Percentiles rank a stretch among this genome's conserved stretches.
Evolutionary conservation across 1,140 invertebrate genomes (phyloP).

Genomic region (Subanguina moxae): DNA sequence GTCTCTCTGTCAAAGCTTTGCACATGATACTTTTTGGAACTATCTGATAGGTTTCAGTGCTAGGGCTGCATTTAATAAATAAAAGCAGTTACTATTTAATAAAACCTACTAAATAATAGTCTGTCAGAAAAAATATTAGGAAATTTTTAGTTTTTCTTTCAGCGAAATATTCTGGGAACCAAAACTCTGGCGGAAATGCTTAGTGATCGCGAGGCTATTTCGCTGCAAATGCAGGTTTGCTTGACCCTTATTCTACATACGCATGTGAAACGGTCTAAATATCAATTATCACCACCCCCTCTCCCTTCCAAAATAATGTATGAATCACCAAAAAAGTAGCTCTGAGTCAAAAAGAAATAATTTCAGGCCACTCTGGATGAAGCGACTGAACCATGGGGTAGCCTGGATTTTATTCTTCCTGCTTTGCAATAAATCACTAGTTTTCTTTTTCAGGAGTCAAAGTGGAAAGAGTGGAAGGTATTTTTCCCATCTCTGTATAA

Average conservation of each 20-base stretch:
- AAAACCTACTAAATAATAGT: neutral
- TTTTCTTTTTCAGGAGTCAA: constrained; percentile 63
- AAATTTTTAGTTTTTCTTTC: too few species aligned
- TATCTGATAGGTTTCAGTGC: too few species aligned
- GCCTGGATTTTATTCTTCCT: neutral
- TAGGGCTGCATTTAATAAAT: too few species aligned
- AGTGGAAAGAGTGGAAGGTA: constrained; percentile 82
- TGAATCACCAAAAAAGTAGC: constrained; percentile 17
- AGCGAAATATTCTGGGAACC: constrained; percentile 67
- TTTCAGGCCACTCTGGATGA: constrained; percentile 69
- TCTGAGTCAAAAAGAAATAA: too few species aligned
- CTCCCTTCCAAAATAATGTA: too few species aligned
- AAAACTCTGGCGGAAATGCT: constrained; percentile 83
- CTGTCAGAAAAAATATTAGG: neutral
- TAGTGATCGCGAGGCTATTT: constrained; percentile 83
- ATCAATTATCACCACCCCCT: too few species aligned
- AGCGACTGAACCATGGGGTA: constrained; percentile 85
- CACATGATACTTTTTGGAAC: too few species aligned
- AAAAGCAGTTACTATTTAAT: too few species aligned
- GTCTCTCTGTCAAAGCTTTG: too few species aligned
- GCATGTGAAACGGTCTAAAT: too few species aligned
- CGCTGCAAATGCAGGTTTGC: constrained; percentile 69
- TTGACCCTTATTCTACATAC: neutral
- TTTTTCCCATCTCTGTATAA: constrained; percentile 11
- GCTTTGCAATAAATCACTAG: neutral